Evolutionary conservation across 2,797 vertebrate species (phyloP).

Genomic region (Xyrichtys novacula): DNA sequence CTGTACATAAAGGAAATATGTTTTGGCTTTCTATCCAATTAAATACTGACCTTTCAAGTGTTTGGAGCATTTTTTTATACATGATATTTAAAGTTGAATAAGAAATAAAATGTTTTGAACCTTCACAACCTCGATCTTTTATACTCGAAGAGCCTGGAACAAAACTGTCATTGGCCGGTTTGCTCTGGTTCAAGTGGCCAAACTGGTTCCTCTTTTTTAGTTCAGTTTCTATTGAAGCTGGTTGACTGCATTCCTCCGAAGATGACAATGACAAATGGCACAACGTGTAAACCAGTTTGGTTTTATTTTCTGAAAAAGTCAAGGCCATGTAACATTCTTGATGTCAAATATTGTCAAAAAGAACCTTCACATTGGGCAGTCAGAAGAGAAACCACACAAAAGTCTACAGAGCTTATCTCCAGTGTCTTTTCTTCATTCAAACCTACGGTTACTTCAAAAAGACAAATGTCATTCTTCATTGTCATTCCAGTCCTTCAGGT

Average conservation of each 20-base stretch:
- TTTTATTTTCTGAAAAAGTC: constrained; percentile 49
- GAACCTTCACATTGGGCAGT: too few species aligned
- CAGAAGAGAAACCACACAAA: constrained; percentile 2
- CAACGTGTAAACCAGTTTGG: constrained; percentile 25
- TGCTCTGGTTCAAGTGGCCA: constrained; percentile 34
- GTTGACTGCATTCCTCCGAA: not conserved
- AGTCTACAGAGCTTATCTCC: constrained; percentile 33
- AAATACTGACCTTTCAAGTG: not conserved
- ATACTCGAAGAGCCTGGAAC: constrained; percentile 9
- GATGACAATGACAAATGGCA: constrained; percentile 29
- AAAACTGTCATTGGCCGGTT: constrained; percentile 35
- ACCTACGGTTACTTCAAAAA: constrained; percentile 47
- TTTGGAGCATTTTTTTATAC: constrained; percentile 7
- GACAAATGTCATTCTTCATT: constrained; percentile 50
- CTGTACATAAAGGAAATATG: not conserved
- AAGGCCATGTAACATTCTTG: constrained; percentile 7
- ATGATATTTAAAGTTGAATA: not conserved
- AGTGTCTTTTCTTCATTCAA: constrained; percentile 28
- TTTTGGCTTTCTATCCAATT: not conserved
- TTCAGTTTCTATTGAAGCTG: constrained; percentile 44
- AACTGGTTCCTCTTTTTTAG: constrained; percentile 50
- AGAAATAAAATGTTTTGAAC: constrained; percentile 12
- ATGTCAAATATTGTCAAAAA: constrained; percentile 25
- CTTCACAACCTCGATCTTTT: not conserved
- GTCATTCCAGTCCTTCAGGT: constrained; percentile 47